Evolutionary conservation across 2,113 vertebrate species (phyloP).

Genomic region (Monopterus albus): DNA sequence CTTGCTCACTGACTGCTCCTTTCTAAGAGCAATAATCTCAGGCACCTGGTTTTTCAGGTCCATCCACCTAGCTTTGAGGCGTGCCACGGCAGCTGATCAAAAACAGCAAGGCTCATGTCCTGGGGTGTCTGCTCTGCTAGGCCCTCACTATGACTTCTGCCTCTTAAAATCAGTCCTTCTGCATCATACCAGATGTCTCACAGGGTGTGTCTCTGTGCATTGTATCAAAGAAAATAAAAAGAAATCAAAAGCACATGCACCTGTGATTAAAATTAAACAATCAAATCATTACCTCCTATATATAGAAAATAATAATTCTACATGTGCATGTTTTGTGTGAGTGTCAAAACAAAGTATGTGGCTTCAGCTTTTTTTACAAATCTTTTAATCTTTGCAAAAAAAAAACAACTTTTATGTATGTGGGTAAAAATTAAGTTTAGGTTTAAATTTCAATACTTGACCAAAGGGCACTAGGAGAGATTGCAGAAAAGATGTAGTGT

Average conservation of each 20-base stretch:
- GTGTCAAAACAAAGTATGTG: background rate
- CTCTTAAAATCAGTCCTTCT: constrained; percentile 17
- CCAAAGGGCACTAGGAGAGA: constrained; percentile 59
- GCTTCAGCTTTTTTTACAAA: constrained; percentile 3
- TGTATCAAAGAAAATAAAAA: background rate
- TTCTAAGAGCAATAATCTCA: constrained; percentile 54
- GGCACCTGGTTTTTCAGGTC: constrained; percentile 86
- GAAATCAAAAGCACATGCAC: background rate
- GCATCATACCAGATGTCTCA: constrained; percentile 16
- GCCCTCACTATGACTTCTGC: constrained; percentile 20
- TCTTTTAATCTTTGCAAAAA: constrained; percentile 9
- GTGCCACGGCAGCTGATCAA: constrained; percentile 54
- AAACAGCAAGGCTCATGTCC: constrained; percentile 29
- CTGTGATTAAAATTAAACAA: background rate
- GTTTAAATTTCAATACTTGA: constrained; percentile 19
- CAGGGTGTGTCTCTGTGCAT: background rate
- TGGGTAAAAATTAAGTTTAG: constrained; percentile 65
- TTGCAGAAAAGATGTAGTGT: background rate
- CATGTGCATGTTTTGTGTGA: background rate
- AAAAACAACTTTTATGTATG: constrained; percentile 26
- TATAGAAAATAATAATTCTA: background rate
- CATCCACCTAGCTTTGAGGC: constrained; percentile 65
- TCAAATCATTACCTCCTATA: background rate
- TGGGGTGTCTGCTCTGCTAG: background rate
- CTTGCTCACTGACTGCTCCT: constrained; percentile 29